Base-by-base conservation (phyloP, 2,797 vertebrate genomes). In the Hephaestus fuliginosus region DNA sequence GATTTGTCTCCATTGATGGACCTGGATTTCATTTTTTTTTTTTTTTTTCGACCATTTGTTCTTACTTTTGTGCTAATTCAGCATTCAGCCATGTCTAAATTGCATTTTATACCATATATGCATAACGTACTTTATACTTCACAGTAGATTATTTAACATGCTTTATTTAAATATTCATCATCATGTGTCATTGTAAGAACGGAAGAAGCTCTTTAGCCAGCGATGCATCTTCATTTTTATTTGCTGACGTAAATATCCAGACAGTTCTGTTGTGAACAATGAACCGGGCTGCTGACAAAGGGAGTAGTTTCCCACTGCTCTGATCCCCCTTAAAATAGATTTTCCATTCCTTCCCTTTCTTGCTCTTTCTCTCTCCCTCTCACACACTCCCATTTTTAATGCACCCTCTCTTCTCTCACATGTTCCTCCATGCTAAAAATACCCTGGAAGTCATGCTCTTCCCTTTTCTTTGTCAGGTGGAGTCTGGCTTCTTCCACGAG, bases 401-500 rank as follows among this genome's bases (percentile, higher is more conserved):
- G 74, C 70, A 41, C 55, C 58, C 67, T 74, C 46, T 85, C 71
- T 75, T 80, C 69, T 78, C 83, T 90, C 85, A 82, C 80, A 74
- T 81, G 76, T 25, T 25, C 25, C 69, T 82, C 48, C 14, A 3
- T 64, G 56, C 82, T 91, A 90, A 88, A 91, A 91, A 89, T 89
- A 92, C 60, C 77, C 81, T 72, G 51, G 20, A 83, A 82, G 62
- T 85, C 64, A 84, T 73, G 66, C 55, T 88, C 46, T 76, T 81
- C 58, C 65, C 65, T 65, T 85, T 53, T 88, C 69, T 84, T 53
- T 91, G 61, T 85, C 89, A 99, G 98, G 97, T 98, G 70, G 97
- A 98, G 79, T 97, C 97, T 41, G 97, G 97, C 67, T 98, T 99
- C 93, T 98, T 99, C 93, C 97, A 98, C 0, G 98, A 99, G 87